Evolutionary conservation across 2,888 invertebrate genomes (phyloP), one percentile per base, ranked within the genome.

Genomic region (Xanthia togata): DNA sequence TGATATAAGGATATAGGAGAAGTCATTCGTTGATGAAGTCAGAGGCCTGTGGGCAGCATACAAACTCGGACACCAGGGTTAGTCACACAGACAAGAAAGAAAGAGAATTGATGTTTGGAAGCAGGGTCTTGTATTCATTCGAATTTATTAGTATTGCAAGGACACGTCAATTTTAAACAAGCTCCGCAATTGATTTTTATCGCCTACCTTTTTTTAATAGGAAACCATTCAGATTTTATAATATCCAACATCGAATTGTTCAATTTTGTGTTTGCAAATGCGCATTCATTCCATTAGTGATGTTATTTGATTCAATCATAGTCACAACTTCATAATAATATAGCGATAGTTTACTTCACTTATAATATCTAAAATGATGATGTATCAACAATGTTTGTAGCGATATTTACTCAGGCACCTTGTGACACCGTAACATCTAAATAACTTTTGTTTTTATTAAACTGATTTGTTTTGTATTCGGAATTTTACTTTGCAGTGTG

Each of bases 401-500:
- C 82, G 17, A 72, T 78, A 71, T 69, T 68, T 78, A 69, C 79
- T 81, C 82, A 79, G 63, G 76, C 82, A 76, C 82, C 35, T 9
- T 62, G 47, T 81, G 76, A 79, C 76, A 76, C 81, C 63, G 53
- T 69, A 68, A 79, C 77, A 63, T 80, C 23, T 73, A 70, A 71
- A 75, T 84, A 64, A 73, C 73, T 79, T 82, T 70, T 78, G 78
- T 78, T 78, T 78, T 73, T 79, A 73, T 78, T 68, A 72, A 73
- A 80, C 70, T 76, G 73, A 78, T 78, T 84, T 86, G 75, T 87
- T 87, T 88, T 87, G 71, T 87, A 87, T 85, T 82, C 76, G 71
- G 83, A 82, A 72, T 85, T 87, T 87, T 88, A 85, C 78, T 82
- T 81, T 84, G 77, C 88, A 72, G 78, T 79, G 81, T 85, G 79